Evolutionary conservation across 2,888 invertebrate species (phyloP).

Genomic region (Elmis aenea): DNA sequence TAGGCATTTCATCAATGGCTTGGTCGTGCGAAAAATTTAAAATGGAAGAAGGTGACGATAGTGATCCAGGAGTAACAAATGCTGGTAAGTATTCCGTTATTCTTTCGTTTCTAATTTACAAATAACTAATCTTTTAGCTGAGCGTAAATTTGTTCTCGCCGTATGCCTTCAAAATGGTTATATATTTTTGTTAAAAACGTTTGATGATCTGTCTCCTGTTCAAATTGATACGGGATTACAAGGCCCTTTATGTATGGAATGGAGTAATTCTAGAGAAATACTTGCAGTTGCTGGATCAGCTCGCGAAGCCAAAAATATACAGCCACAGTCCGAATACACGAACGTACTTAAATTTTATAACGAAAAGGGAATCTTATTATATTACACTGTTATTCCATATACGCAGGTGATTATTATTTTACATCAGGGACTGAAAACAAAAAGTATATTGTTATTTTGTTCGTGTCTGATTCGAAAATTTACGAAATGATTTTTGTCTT

Average conservation of each 20-base stretch:
- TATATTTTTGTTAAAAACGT: conserved; percentile 82
- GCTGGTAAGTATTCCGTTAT: conserved; percentile 42
- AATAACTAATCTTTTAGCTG: conserved; percentile 49
- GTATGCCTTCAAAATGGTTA: conserved; percentile 87
- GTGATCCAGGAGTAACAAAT: conserved; percentile 54
- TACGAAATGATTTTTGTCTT: too few species aligned
- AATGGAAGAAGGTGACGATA: conserved; percentile 90
- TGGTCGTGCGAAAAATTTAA: conserved; percentile 98
- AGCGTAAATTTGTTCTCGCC: conserved; percentile 72
- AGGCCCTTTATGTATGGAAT: conserved; percentile 84
- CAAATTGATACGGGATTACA: conserved; percentile 78
- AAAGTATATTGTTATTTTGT: too few species aligned
- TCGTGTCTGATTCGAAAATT: too few species aligned
- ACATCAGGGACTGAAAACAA: too few species aligned
- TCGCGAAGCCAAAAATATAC: conserved; percentile 39
- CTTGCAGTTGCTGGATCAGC: conserved; percentile 85
- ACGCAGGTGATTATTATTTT: conserved; percentile 64
- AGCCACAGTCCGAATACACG: conserved; percentile 55
- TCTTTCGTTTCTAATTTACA: too few species aligned
- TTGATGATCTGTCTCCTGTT: conserved; percentile 89
- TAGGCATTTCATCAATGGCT: conserved; percentile 85
- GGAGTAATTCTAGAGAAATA: conserved; percentile 92
- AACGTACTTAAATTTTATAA: conserved; percentile 91
- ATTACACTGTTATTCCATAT: conserved; percentile 73
- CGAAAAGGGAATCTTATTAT: conserved; percentile 75